Percentiles rank a stretch among this genome's conserved stretches.
These are phyloP conservation scores for Notarius lentiginosus DNA, from an alignment of 2,113 vertebrate genomes.

Conservation along the genomic window DNA sequence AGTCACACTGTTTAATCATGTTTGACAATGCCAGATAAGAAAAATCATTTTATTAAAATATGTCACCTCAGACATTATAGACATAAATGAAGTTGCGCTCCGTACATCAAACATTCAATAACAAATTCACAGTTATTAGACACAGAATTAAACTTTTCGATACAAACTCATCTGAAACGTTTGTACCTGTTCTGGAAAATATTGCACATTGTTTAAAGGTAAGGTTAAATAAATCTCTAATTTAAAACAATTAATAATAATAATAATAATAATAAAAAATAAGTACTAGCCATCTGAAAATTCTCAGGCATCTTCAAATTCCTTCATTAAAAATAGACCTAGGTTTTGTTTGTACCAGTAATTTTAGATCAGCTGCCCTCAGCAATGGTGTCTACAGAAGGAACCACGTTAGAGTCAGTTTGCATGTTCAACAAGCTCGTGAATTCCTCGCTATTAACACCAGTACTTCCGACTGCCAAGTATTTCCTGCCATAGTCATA, in stretches of 20 bases:
- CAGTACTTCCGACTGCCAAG: background rate
- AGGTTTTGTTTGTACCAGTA: background rate
- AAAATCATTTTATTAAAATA: slow-evolving; percentile 4
- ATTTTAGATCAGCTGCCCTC: background rate
- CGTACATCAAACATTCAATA: background rate
- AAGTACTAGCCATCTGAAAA: background rate
- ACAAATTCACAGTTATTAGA: background rate
- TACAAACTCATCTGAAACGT: background rate
- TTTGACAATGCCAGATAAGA: background rate
- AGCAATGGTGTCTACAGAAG: background rate
- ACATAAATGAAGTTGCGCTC: background rate
- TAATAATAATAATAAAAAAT: background rate
- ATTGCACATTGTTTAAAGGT: background rate
- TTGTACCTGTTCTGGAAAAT: background rate
- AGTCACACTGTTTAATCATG: background rate
- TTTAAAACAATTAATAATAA: no score
- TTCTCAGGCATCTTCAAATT: background rate
- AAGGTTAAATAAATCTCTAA: background rate
- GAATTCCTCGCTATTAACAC: slow-evolving; percentile 22
- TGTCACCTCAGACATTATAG: background rate
- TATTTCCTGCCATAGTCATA: background rate
- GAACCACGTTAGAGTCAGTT: background rate
- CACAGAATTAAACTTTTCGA: background rate
- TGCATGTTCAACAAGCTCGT: slow-evolving; percentile 19
- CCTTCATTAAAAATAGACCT: background rate